These are phyloP conservation scores for Pachypeltis micranthus DNA, from an alignment of 1,140 invertebrate species.

Conservation along the genomic window DNA sequence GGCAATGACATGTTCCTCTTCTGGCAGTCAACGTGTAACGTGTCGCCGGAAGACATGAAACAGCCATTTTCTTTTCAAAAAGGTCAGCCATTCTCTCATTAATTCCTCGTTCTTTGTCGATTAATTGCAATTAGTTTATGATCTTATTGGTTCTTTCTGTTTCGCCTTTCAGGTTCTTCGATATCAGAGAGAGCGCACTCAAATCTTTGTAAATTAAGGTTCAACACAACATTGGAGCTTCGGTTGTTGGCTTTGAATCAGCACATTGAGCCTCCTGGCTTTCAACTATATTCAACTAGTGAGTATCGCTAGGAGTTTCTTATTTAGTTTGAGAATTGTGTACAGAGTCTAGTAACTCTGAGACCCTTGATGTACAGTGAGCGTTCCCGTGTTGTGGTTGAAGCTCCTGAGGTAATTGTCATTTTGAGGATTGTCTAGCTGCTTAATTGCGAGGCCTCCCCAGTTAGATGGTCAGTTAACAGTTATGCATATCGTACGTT, in stretches of 20 bases:
- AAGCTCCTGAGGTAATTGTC: too few species aligned
- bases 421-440: too few species aligned
- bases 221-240: slow-evolving; percentile 51
- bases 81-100: background rate
- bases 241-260: slow-evolving; percentile 57
- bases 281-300: slow-evolving; percentile 54
- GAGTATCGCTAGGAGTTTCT: slow-evolving; percentile 23
- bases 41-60: slow-evolving; percentile 37
- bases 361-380: too few species aligned
- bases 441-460: too few species aligned
- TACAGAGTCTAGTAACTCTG: too few species aligned
- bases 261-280: slow-evolving; percentile 54
- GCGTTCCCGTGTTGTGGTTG: too few species aligned
- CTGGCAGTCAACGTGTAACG: slow-evolving; percentile 54
- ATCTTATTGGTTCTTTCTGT: slow-evolving; percentile 27
- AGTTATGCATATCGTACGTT: too few species aligned
- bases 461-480: too few species aligned
- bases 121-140: too few species aligned
- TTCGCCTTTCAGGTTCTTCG: slow-evolving; percentile 42
- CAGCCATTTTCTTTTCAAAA: slow-evolving; percentile 33
- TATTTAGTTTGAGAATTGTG: too few species aligned
- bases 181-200: slow-evolving; percentile 48
- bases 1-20: slow-evolving; percentile 64
- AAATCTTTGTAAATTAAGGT: slow-evolving; percentile 59
- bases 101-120: too few species aligned